Evolutionary conservation across 2,888 invertebrate genomes (phyloP).

Genomic region (Biston stratarius): DNA sequence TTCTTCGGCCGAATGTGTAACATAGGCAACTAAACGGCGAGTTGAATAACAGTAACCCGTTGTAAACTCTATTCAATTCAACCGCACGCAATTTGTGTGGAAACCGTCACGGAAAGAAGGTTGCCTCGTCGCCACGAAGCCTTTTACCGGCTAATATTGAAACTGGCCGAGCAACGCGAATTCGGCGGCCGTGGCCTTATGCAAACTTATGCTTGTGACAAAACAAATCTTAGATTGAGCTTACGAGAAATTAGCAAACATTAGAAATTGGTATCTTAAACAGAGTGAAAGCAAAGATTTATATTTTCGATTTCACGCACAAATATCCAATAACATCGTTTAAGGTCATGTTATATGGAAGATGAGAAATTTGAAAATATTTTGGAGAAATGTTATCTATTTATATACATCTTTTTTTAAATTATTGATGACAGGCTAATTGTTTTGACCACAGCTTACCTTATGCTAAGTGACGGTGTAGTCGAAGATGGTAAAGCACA

Average conservation of each 20-base stretch:
- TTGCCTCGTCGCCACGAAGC: constrained; percentile 43
- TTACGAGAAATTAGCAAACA: constrained; percentile 53
- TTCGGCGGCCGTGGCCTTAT: constrained; percentile 61
- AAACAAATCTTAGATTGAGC: constrained; percentile 43
- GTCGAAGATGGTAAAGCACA: too few species aligned
- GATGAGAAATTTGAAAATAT: constrained; percentile 1
- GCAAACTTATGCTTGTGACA: constrained; percentile 58
- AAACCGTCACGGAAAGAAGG: constrained; percentile 50
- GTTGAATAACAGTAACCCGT: constrained; percentile 47
- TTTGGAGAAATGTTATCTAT: constrained; percentile 13
- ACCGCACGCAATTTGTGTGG: constrained; percentile 50
- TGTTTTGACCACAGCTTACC: too few species aligned
- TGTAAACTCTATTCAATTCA: constrained; percentile 48
- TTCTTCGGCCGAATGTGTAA: constrained; percentile 42
- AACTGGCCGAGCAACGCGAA: constrained; percentile 51
- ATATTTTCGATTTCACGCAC: constrained; percentile 39
- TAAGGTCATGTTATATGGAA: constrained; percentile 2
- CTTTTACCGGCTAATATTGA: constrained; percentile 52
- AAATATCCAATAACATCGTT: constrained; percentile 7
- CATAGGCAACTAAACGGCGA: constrained; percentile 40
- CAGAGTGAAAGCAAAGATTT: constrained; percentile 42
- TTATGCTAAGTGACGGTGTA: too few species aligned
- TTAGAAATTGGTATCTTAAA: constrained; percentile 48
- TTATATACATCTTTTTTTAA: too few species aligned
- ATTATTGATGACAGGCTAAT: too few species aligned